These are phyloP conservation scores for Sternarchorhynchus goeldii DNA, from an alignment of 2,797 vertebrate genomes.

Conservation along the genomic window DNA sequence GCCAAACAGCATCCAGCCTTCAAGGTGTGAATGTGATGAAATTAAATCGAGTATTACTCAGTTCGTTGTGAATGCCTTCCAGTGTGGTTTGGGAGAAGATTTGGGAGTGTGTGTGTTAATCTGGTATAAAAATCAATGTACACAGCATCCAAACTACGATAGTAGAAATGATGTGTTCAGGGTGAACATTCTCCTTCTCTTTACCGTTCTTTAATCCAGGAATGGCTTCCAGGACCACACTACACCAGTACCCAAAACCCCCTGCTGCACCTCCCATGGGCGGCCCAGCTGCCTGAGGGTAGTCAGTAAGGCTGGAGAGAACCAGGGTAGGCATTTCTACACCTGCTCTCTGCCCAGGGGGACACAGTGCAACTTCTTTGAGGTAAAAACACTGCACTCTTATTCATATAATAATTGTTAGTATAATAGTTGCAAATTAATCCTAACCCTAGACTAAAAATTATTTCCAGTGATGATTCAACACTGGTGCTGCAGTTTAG, in stretches of 20 bases:
- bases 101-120: too few species aligned
- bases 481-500: too few species aligned
- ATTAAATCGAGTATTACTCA: background rate
- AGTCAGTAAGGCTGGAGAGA: slow-evolving; percentile 88
- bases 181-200: background rate
- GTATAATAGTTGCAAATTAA: background rate
- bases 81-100: too few species aligned
- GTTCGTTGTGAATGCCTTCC: too few species aligned
- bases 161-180: background rate
- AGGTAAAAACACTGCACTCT: slow-evolving; percentile 72
- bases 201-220: slow-evolving; percentile 54
- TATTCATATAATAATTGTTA: background rate
- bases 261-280: slow-evolving; percentile 79
- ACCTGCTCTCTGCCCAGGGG: slow-evolving; percentile 82
- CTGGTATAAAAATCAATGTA: too few species aligned
- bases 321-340: slow-evolving; percentile 90
- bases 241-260: slow-evolving; percentile 56
- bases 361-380: slow-evolving; percentile 84
- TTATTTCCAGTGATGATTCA: too few species aligned
- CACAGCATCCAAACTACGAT: background rate
- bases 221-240: slow-evolving; percentile 42
- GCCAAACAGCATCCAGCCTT: slow-evolving; percentile 60
- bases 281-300: slow-evolving; percentile 77
- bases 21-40: slow-evolving; percentile 26
- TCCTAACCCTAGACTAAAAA: background rate